Evolutionary conservation across 2,113 vertebrate genomes (phyloP), one percentile per base, ranked within the genome.

Genomic region (Aldabrachelys gigantea): DNA sequence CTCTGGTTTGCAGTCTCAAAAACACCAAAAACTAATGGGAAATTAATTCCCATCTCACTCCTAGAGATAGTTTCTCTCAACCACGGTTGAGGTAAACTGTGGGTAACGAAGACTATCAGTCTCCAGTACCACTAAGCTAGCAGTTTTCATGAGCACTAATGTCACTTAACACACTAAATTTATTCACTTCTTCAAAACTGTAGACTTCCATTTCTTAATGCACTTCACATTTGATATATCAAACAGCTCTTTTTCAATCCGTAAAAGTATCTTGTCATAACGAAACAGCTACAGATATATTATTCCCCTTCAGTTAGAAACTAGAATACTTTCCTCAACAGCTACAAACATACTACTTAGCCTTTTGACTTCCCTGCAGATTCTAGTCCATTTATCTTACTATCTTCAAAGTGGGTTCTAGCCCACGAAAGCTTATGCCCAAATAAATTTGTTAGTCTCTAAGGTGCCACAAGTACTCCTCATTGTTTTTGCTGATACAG

Each of bases 31-130:
- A 2, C 16, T 13, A 49, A 6, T 0, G 24, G 0, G 2, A 13
- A 11, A 5, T 4, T 14, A 16, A 57, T 82, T 57, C 53, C 25
- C 1, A 4, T 1, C 1, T 2, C 27, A 47, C 57, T 25, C 2
- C 7, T 10, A 0, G 1, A 12, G 50, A 19, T 38, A 1, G 13
- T 6, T 56, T 14, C 53, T 47, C 44, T 57, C 11, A 0, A 1
- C 24, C 1, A 7, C 1, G 54, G 2, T 0, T 0, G 16, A 5
- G 31, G 1, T 0, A 19, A 80, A 16, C 1, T 4, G 56, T 19
- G 35, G 21, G 38, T 56, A 16, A 8, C 25, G 50, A 8, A 0
- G 0, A 24, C 10, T 1, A 72, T 1, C 10, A 13, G 8, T 1
- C 75, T 5, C 65, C 1, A 50, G 35, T 4, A 38, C 41, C 0